Evolutionary conservation across 2,113 vertebrate species (phyloP), one percentile per base, ranked within the genome.

Genomic region (Hemibagrus wyckioides): DNA sequence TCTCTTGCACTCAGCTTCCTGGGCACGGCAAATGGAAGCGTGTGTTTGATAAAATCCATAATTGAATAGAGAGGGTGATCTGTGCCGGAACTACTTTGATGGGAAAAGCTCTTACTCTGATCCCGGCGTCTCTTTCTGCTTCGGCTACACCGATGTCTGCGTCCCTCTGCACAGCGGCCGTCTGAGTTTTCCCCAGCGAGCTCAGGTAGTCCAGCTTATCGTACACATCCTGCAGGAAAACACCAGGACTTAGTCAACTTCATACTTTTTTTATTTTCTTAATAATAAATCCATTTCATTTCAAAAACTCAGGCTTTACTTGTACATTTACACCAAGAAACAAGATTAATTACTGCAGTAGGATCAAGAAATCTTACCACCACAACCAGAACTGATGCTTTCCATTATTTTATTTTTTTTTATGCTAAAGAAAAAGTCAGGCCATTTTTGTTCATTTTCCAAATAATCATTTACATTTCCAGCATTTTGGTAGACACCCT

Each of bases 141-240:
- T 99, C 97, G 0, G 98, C 97, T 91, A 99, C 98, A 0, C 98
- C 98, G 0, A 99, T 97, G 91, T 97, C 98, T 0, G 98, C 98
- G 6, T 99, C 98, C 92, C 97, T 95, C 73, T 95, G 97, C 0
- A 99, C 98, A 1, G 96, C 96, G 0, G 98, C 98, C 0, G 96
- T 98, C 95, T 99, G 98, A 0, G 97, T 96, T 94, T 99, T 99
- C 21, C 97, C 98, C 71, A 99, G 94, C 2, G 98, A 99, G 92
- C 98, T 99, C 92, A 99, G 93, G 92, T 99, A 99, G 89, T 98
- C 96, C 92, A 99, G 95, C 90, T 98, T 99, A 91, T 99, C 98
- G 33, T 96, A 99, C 2, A 99, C 98, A 36, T 99, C 98, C 98
- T 99, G 87, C 71, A 77, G 76, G 23, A 59, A 92, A 54, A 44